phyloP scores from a whole-genome alignment of 64 coral and sea anemone species.

The Montipora cactus region DNA sequence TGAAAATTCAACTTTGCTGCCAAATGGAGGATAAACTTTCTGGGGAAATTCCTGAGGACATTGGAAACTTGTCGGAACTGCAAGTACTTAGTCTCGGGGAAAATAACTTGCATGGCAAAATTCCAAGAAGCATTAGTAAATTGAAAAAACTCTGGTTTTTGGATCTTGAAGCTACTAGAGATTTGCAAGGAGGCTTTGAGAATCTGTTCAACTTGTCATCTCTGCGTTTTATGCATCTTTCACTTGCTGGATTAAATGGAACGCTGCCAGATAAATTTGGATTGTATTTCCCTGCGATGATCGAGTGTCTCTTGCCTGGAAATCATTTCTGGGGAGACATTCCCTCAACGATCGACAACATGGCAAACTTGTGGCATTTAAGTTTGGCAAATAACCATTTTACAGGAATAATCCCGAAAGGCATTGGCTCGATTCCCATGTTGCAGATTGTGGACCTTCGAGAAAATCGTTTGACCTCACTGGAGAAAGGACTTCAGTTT shows the following conservation, averaged over 20 bases:
- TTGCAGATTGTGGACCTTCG: slow-evolving; percentile 56
- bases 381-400: slow-evolving; percentile 48
- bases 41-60: slow-evolving; percentile 72
- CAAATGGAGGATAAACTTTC: slow-evolving; percentile 41
- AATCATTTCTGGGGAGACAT: slow-evolving; percentile 51
- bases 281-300: slow-evolving; percentile 45
- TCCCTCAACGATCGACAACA: slow-evolving; percentile 56
- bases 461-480: slow-evolving; percentile 11
- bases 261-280: slow-evolving; percentile 61
- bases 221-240: slow-evolving; percentile 67
- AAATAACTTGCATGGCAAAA: slow-evolving; percentile 51
- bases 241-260: slow-evolving; percentile 40
- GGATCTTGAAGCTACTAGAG: slow-evolving; percentile 39
- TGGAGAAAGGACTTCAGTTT: slow-evolving; percentile 54
- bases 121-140: slow-evolving; percentile 76
- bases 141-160: slow-evolving; percentile 79
- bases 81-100: slow-evolving; percentile 76
- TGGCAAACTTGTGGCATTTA: slow-evolving; percentile 56
- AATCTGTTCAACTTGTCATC: slow-evolving; percentile 66
- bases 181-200: slow-evolving; percentile 38
- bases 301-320: slow-evolving; percentile 57
- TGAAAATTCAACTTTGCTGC: slow-evolving; percentile 82
- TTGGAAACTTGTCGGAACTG: slow-evolving; percentile 76
- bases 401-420: slow-evolving; percentile 41
- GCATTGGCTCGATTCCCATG: slow-evolving; percentile 19